These are phyloP conservation scores for Wiebesia pumilae DNA, from an alignment of 1,140 invertebrate genomes.

Conservation along the genomic window DNA sequence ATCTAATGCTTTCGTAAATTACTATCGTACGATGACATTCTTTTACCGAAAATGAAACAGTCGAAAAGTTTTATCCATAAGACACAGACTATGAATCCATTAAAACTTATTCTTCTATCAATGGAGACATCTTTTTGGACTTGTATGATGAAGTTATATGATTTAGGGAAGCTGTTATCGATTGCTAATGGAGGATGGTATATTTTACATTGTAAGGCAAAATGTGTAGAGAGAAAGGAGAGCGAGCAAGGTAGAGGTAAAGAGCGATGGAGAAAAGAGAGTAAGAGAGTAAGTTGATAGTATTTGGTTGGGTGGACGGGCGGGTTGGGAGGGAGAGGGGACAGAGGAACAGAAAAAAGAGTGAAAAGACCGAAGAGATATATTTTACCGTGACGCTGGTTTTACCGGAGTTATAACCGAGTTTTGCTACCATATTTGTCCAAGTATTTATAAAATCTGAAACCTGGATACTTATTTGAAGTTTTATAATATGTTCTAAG, in stretches of 20 bases:
- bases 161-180: background rate
- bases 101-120: background rate
- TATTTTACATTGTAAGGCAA: background rate
- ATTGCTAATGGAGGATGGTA: background rate
- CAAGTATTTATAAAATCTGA: too few species aligned
- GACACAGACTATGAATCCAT: background rate
- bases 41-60: too few species aligned
- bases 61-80: too few species aligned
- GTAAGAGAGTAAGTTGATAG: background rate
- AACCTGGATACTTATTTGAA: too few species aligned
- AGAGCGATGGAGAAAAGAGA: background rate
- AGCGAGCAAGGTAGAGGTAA: background rate
- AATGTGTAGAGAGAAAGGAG: background rate
- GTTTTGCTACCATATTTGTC: too few species aligned
- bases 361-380: background rate
- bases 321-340: background rate
- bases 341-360: background rate
- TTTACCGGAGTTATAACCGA: background rate
- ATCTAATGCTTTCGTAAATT: too few species aligned
- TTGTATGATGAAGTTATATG: background rate
- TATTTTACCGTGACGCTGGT: background rate
- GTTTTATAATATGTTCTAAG: too few species aligned
- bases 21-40: too few species aligned
- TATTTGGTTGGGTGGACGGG: too few species aligned
- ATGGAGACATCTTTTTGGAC: background rate